Conservation (phyloP, 2,113 vertebrate genomes). For the Bungarus multicinctus region DNA sequence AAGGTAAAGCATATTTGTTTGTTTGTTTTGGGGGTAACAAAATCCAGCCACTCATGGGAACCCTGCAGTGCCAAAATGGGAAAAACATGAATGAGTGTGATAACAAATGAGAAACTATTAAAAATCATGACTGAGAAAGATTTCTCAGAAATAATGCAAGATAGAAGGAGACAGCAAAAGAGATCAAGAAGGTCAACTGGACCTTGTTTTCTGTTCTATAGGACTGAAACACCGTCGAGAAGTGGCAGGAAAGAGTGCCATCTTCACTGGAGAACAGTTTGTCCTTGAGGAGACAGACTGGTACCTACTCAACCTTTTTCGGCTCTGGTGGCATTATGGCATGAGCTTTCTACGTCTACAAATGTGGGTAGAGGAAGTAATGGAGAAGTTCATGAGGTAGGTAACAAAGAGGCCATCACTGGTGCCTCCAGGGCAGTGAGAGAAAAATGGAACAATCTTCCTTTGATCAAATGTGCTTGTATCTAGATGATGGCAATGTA, state of each 20-base stretch:
- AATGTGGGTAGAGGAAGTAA: slow-evolving; percentile 99
- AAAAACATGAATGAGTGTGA: not conserved
- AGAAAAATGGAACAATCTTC: no score
- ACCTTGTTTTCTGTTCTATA: slow-evolving; percentile 45
- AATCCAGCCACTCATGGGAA: not conserved
- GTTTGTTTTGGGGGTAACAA: not conserved
- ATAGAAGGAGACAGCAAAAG: not conserved
- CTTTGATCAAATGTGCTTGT: not conserved
- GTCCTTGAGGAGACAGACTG: slow-evolving; percentile 96
- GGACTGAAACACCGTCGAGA: slow-evolving; percentile 89
- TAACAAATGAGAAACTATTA: not conserved
- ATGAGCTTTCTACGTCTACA: slow-evolving; percentile 97
- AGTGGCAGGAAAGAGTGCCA: slow-evolving; percentile 88
- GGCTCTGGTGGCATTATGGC: slow-evolving; percentile 97
- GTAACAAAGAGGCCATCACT: fast-evolving
- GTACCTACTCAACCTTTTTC: slow-evolving; percentile 94
- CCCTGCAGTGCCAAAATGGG: not conserved
- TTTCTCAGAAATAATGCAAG: not conserved
- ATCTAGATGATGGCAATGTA: not conserved
- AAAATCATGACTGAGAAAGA: not conserved
- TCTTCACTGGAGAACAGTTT: slow-evolving; percentile 87
- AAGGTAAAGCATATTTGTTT: not conserved
- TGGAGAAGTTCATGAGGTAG: slow-evolving; percentile 99
- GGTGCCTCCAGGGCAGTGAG: not conserved
- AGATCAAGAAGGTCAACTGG: not conserved